A percentile compares a stretch with the other conserved stretches of the same genome.
Conservation (phyloP, 1,140 invertebrate species). For the Heliconius congener region DNA sequence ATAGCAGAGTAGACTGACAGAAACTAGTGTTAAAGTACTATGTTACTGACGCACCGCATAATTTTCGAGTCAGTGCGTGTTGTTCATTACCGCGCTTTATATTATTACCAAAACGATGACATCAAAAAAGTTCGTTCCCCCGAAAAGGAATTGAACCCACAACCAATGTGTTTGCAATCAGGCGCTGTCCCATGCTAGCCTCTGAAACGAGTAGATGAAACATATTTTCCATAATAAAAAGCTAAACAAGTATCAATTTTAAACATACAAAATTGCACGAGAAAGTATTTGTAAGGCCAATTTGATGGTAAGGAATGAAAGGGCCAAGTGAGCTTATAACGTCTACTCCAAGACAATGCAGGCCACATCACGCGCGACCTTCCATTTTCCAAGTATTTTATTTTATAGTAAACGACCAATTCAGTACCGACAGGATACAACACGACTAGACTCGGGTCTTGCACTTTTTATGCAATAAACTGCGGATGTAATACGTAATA, state of each 20-base stretch:
- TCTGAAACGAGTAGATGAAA: not conserved
- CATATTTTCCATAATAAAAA: constrained; percentile 8
- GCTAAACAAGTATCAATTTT: constrained; percentile 37
- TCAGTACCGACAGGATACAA: constrained; percentile 43
- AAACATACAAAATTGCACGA: constrained; percentile 41
- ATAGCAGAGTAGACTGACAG: no score
- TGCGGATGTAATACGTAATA: constrained; percentile 56
- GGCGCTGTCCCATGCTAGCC: no score
- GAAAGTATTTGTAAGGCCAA: constrained; percentile 50
- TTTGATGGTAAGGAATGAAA: constrained; percentile 49
- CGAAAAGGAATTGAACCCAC: no score
- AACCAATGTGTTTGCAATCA: no score
- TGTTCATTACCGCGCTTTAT: no score
- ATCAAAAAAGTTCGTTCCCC: no score
- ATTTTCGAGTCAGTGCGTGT: no score
- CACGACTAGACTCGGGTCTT: constrained; percentile 35
- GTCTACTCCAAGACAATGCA: constrained; percentile 56
- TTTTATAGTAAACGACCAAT: constrained; percentile 59
- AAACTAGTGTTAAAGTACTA: no score
- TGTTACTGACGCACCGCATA: no score
- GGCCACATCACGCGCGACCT: constrained; percentile 61
- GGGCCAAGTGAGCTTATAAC: constrained; percentile 35
- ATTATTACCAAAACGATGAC: no score
- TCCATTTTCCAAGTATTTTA: constrained; percentile 46
- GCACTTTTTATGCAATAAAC: constrained; percentile 53